Conservation (phyloP, 1,140 invertebrate species). For the Doryteuthis pealeii region DNA sequence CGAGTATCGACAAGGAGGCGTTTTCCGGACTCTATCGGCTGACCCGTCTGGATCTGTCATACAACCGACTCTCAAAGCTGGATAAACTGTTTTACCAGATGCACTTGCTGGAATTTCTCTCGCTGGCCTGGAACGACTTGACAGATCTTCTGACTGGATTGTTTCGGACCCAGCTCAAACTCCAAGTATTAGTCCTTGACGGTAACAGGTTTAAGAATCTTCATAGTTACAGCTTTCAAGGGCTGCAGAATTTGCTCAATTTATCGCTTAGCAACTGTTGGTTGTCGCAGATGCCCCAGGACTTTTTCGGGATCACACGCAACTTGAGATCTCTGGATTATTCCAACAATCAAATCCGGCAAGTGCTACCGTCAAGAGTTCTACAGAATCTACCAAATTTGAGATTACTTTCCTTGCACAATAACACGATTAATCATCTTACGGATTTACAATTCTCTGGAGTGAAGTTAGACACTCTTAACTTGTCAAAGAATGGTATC, state of each 20-base stretch:
- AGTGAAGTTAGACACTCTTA: conserved; percentile 30
- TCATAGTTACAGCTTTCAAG: conserved; percentile 29
- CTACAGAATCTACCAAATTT: conserved; percentile 24
- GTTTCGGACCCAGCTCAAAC: conserved; percentile 26
- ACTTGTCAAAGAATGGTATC: conserved; percentile 38
- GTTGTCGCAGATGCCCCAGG: conserved; percentile 26
- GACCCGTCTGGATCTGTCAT: conserved; percentile 32
- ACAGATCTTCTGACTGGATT: conserved; percentile 22
- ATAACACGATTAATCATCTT: conserved; percentile 33
- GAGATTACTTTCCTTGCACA: conserved; percentile 29
- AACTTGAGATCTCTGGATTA: conserved; percentile 32
- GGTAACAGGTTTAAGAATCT: conserved; percentile 35
- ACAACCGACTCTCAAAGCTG: conserved; percentile 31
- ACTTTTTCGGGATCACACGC: conserved; percentile 31
- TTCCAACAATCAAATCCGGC: conserved; percentile 32
- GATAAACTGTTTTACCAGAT: conserved; percentile 27
- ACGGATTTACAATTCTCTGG: conserved; percentile 30
- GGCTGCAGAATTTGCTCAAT: conserved; percentile 26
- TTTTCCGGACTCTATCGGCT: conserved; percentile 31
- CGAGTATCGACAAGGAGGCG: conserved; percentile 25
- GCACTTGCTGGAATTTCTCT: conserved; percentile 26
- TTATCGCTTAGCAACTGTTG: conserved; percentile 34
- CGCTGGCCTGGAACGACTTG: conserved; percentile 33
- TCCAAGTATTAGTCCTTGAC: conserved; percentile 33
- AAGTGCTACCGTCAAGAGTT: conserved; percentile 22